Evolutionary conservation across 1,140 invertebrate species (phyloP).

Genomic region (Pteromalus puparum): DNA sequence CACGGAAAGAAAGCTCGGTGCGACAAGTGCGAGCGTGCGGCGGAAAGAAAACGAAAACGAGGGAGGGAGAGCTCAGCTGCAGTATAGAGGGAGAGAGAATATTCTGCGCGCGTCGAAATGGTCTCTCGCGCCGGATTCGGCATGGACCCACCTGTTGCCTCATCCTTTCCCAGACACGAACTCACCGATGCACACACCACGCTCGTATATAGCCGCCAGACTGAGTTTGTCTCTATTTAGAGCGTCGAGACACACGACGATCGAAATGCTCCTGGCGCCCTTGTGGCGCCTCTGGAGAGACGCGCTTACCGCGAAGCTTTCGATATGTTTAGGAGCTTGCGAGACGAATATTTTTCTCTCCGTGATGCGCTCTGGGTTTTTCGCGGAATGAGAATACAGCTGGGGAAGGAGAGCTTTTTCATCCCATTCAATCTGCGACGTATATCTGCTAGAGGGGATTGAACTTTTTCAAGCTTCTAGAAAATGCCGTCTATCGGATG

Average conservation of each 20-base stretch:
- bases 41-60: conserved; percentile 2
- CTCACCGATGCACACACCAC: neutral
- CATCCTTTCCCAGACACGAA: conserved; percentile 49
- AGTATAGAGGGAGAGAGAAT: neutral
- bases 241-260: neutral
- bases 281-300: neutral
- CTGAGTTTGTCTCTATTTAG: neutral
- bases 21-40: conserved; percentile 11
- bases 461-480: neutral
- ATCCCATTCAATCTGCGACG: neutral
- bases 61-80: neutral
- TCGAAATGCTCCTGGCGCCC: neutral
- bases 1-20: neutral
- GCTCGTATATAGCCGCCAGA: neutral
- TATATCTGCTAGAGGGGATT: too few species aligned
- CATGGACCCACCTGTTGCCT: conserved; percentile 64
- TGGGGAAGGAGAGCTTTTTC: too few species aligned
- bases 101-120: conserved; percentile 56
- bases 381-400: neutral
- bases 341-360: neutral
- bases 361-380: neutral
- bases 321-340: conserved; percentile 17
- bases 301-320: neutral
- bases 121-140: conserved; percentile 60
- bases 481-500: neutral